Evolutionary conservation across 2,888 invertebrate genomes (phyloP), one percentile per base, ranked within the genome.

Genomic region (Pollenia amentaria): DNA sequence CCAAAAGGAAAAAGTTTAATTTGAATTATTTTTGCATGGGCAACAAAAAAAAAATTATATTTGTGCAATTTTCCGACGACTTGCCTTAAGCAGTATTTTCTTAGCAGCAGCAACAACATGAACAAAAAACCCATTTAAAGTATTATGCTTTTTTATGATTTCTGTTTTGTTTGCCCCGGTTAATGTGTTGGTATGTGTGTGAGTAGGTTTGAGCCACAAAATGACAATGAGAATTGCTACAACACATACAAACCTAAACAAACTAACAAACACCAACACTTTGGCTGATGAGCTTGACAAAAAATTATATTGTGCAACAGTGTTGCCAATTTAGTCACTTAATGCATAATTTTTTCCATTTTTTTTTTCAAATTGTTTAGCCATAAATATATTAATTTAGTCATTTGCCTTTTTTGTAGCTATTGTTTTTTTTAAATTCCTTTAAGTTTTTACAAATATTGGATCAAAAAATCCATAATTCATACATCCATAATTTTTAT

Each of bases 1-100:
- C 87, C 80, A 77, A 80, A 87, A 73, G 87, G 84, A 87, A 87
- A 84, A 87, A 87, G 77, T 87, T 87, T 87, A 87, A 87, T 87
- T 87, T 87, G 87, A 87, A 84, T 84, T 87, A 87, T 84, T 84
- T 84, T 77, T 87, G 84, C 80, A 80, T 84, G 84, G 84, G 48
- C 84, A 65, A 72, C 38, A 55, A 40, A 67, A 53, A 76, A 29
- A 14, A 77, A 60, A 72, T 72, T 78, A 73, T 67, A 60, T 67
- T 81, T 80, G 48, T 81, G 84, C 79, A 81, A 84, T 84, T 84
- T 83, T 84, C 77, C 80, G 69, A 78, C 84, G 84, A 81, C 72
- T 87, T 77, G 87, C 87, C 76, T 72, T 46, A 67, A 84, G 87
- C 84, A 46, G 51, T 65, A 77, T 78, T 46, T 72, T 72, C 77